Percentiles rank a stretch among this genome's conserved stretches.
Evolutionary conservation across 1,140 invertebrate species (phyloP).

Genomic region (Leptoteleia sp.): DNA sequence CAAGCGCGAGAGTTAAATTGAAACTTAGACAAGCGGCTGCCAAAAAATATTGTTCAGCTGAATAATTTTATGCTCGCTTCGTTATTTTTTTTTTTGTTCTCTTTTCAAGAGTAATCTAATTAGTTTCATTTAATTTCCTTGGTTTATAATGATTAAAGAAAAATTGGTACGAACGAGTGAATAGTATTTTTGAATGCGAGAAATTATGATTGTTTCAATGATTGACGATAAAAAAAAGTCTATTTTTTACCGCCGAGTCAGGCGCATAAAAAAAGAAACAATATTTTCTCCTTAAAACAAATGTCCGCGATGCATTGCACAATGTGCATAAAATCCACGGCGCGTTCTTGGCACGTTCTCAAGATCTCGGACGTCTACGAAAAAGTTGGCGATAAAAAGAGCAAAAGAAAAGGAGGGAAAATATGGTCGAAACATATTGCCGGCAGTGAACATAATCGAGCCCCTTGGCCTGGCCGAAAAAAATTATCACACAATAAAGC

Average conservation of each 20-base stretch:
- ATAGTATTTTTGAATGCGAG: too few relatives aligned
- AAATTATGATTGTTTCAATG: too few relatives aligned
- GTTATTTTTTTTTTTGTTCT: too few relatives aligned
- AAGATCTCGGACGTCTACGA: constrained; percentile 3
- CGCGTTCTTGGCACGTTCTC: constrained; percentile 45
- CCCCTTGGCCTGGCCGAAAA: neutral
- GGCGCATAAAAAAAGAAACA: constrained; percentile 27
- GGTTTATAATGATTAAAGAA: too few relatives aligned
- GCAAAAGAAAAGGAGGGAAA: neutral
- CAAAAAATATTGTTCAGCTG: too few relatives aligned
- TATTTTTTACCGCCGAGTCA: constrained; percentile 15
- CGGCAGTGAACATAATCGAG: neutral
- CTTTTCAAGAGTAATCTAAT: too few relatives aligned
- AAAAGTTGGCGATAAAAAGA: constrained; percentile 10
- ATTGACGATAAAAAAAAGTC: too few relatives aligned
- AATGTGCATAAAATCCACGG: constrained; percentile 38
- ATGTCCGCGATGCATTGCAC: constrained; percentile 25
- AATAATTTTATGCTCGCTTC: too few relatives aligned
- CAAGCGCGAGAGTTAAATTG: too few relatives aligned
- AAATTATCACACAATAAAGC: constrained; percentile 58
- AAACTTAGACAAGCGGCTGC: too few relatives aligned
- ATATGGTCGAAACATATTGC: neutral
- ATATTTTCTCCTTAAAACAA: constrained; percentile 48
- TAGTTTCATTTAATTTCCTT: too few relatives aligned
- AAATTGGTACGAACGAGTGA: too few relatives aligned